These are phyloP conservation scores for Bilobella aurantiaca DNA, from an alignment of 1,140 invertebrate species.

Conservation along the genomic window DNA sequence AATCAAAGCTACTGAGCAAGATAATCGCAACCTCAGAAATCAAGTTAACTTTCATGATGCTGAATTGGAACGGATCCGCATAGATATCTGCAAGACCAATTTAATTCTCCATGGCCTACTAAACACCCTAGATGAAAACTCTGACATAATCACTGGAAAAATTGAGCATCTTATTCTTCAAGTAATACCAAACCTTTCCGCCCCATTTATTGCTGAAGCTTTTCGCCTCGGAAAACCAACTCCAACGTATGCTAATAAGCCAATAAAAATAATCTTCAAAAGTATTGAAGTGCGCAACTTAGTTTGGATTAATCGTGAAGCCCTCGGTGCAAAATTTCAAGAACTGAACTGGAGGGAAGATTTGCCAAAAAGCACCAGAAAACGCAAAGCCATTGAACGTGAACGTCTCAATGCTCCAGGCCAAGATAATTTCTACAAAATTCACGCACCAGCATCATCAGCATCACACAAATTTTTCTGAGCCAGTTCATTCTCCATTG, in stretches of 20 bases:
- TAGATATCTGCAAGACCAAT: neutral
- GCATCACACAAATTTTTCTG: too few relatives aligned
- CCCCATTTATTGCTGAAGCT: neutral
- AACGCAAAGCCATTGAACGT: neutral
- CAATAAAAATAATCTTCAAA: neutral
- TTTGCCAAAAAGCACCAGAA: neutral
- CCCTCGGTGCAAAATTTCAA: neutral
- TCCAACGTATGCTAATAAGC: neutral
- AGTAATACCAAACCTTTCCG: neutral
- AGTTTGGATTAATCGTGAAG: neutral
- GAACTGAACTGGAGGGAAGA: neutral
- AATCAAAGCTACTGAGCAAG: too few relatives aligned
- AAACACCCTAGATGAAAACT: neutral
- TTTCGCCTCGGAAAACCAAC: neutral
- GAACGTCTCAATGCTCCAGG: too few relatives aligned
- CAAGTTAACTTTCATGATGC: neutral
- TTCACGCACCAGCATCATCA: too few relatives aligned
- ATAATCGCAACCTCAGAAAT: neutral
- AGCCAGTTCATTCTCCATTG: too few relatives aligned
- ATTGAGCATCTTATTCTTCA: neutral
- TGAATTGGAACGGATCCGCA: neutral
- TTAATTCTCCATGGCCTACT: neutral
- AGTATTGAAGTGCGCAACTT: neutral
- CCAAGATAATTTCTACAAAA: too few relatives aligned
- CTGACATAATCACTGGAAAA: neutral